A percentile compares a stretch with the other conserved stretches of the same genome.
Conservation (phyloP, 2,888 invertebrate genomes). For the Iselma pallidipennis region DNA sequence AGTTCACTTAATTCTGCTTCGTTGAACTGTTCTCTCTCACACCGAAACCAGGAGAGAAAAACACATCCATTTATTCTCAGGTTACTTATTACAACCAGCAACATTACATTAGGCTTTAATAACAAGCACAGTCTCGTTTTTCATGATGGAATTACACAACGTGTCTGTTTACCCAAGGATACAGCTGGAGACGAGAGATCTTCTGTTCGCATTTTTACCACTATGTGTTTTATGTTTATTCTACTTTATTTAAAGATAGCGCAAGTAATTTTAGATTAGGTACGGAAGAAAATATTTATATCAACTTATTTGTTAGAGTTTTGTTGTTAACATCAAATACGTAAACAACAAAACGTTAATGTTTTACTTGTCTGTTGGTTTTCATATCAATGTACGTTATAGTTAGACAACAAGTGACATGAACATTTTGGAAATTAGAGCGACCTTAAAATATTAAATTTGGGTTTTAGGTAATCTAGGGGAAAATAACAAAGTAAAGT, state of each 20-base stretch:
- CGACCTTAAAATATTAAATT: background rate
- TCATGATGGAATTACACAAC: conserved; percentile 34
- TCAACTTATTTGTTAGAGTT: too few species aligned
- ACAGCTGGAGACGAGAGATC: conserved; percentile 4
- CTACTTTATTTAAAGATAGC: background rate
- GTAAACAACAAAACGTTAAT: too few species aligned
- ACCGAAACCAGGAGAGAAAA: conserved; percentile 33
- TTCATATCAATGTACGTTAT: conserved; percentile 3
- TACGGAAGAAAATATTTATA: too few species aligned
- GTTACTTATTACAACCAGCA: conserved; percentile 35
- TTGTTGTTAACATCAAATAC: too few species aligned
- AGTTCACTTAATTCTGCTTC: conserved; percentile 26
- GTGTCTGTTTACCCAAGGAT: conserved; percentile 14
- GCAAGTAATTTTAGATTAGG: too few species aligned
- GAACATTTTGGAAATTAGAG: background rate
- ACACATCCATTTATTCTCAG: conserved; percentile 36
- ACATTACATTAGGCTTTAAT: conserved; percentile 34
- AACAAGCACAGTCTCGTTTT: conserved; percentile 32
- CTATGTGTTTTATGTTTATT: background rate
- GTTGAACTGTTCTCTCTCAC: conserved; percentile 13
- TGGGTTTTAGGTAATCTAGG: background rate
- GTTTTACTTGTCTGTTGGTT: background rate
- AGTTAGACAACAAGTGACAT: background rate
- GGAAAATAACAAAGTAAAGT: conserved; percentile 14
- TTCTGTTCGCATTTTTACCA: background rate